Base-by-base conservation (phyloP, 2,113 vertebrate species). In the Panurus biarmicus region DNA sequence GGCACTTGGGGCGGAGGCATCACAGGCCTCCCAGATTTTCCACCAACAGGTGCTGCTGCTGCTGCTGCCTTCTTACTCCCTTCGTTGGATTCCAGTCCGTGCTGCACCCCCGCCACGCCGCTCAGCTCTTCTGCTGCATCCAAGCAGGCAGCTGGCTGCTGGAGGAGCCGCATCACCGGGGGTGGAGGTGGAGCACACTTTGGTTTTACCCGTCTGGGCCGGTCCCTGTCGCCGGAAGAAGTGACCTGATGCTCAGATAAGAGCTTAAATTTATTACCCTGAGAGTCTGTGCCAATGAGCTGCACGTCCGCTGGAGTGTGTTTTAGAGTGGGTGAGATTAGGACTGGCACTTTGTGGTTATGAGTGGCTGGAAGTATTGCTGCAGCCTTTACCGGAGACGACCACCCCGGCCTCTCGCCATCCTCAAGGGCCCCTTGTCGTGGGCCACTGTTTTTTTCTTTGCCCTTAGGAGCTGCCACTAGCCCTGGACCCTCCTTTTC, bases 241-340 rank as follows among this genome's bases (percentile, higher is more conserved):
- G 98, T 94, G 95, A 97, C 97, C 96, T 98, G 98, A 97, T 99
- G 98, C 97, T 99, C 99, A 24, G 98, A 98, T 86, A 99, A 98
- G 97, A 99, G 98, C 97, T 99, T 99, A 96, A 99, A 99, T 88
- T 99, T 99, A 97, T 99, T 99, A 97, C 99, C 99, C 98, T 99
- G 99, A 98, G 99, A 99, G 98, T 99, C 99, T 84, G 99, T 98
- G 85, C 98, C 99, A 48, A 99, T 99, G 74, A 99, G 98, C 97
- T 99, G 99, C 94, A 98, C 98, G 1, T 99, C 99, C 11, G 98
- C 98, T 48, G 99, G 98, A 96, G 98, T 98, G 96, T 99, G 98
- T 97, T 99, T 99, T 91, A 99, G 97, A 44, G 99, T 99, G 78
- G 99, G 99, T 20, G 99, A 99, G 97, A 99, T 99, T 67, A 99